Base-by-base conservation (phyloP, 2,888 invertebrate species). In the Zaprionus lineosus region DNA sequence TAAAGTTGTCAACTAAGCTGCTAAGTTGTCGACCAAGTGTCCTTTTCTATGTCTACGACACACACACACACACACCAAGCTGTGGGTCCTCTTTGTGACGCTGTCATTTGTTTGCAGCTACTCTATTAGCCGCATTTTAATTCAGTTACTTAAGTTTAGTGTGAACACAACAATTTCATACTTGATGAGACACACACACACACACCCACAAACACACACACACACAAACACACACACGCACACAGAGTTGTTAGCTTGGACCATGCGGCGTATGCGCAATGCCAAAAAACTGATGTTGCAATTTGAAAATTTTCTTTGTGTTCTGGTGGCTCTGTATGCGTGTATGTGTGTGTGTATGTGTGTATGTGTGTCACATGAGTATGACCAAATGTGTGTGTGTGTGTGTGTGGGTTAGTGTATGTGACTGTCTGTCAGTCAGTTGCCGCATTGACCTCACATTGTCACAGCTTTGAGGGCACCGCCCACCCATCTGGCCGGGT, bases 131-230 rank as follows among this genome's bases (percentile, higher is more conserved):
- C 81, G 68, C 81, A 81, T 81, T 81, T 81, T 81, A 85, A 81
- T 84, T 81, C 71, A 85, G 76, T 86, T 84, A 82, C 82, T 82
- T 84, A 82, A 81, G 79, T 83, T 85, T 83, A 84, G 79, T 81
- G 79, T 81, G 86, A 81, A 81, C 79, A 79, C 85, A 83, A 79
- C 74, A 74, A 74, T 72, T 72, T 72, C 76, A 85, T 85, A 79
- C 70, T 72, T 74, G 65, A 65, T 43, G 57, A 67, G 43, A 57
- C 70, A 34, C 44, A n/a, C 40, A 59, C 44, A 15, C 24, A 40
- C 34, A 36, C 51, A 24, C 41, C 28, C n/a, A 26, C 28, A 26
- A 2, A 18, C 5, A 28, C 28, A 21, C 16, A 29, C 19, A 24
- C 16, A 9, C 19, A 28, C 28, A 21, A 9, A 29, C 19, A 24